A percentile compares a stretch with the other conserved stretches of the same genome.
Conservation (phyloP, 2,113 vertebrate genomes). For the Bambusicola thoracicus region DNA sequence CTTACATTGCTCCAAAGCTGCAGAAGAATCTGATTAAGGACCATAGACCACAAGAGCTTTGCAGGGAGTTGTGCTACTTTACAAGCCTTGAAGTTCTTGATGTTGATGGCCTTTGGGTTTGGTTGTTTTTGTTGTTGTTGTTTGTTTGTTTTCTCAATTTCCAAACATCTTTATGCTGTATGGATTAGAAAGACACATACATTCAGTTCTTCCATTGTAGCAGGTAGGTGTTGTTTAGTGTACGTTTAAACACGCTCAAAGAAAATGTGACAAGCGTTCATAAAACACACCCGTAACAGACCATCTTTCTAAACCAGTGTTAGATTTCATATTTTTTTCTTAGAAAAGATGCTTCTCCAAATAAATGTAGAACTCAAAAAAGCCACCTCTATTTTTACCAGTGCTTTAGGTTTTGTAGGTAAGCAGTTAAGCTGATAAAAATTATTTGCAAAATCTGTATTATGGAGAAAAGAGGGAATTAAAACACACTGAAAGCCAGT, state of each 20-base stretch:
- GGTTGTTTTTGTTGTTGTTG: background rate
- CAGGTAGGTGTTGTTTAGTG: background rate
- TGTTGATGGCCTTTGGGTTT: background rate
- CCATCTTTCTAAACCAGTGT: background rate
- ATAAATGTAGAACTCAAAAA: slow-evolving; percentile 18
- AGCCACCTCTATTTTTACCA: background rate
- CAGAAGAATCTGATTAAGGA: background rate
- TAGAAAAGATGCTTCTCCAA: slow-evolving; percentile 15
- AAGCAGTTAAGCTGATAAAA: slow-evolving; percentile 38
- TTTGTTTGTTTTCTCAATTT: background rate
- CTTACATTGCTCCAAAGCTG: background rate
- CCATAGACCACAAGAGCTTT: background rate
- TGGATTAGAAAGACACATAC: slow-evolving; percentile 17
- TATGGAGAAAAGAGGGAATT: background rate
- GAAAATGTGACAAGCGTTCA: background rate
- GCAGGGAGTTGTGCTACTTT: background rate
- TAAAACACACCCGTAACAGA: background rate
- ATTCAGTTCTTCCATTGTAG: background rate
- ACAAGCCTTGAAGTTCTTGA: background rate
- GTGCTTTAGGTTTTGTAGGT: background rate
- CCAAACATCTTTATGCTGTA: background rate
- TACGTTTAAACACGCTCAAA: slow-evolving; percentile 25
- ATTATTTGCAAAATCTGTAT: slow-evolving; percentile 29
- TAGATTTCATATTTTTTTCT: background rate
- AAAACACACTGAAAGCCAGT: slow-evolving; percentile 20